Conservation (phyloP, 2,797 vertebrate species). For the Karalla daura region DNA sequence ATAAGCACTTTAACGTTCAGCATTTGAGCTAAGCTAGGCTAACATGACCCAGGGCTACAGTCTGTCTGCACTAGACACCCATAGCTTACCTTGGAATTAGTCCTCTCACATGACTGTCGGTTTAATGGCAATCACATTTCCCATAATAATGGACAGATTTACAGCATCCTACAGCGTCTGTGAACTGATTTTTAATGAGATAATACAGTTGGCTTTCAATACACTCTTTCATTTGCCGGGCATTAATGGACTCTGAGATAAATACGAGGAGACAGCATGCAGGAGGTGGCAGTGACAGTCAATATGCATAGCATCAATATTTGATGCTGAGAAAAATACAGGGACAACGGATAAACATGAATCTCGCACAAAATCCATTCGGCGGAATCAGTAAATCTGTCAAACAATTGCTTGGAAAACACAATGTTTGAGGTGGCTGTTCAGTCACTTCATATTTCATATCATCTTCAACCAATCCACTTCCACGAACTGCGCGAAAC, state of each 20-base stretch:
- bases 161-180: neutral
- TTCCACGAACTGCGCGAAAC: slow-evolving; percentile 5
- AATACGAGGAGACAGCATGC: slow-evolving; percentile 19
- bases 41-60: neutral
- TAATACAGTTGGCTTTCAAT: slow-evolving; percentile 7
- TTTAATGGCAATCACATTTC: neutral
- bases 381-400: slow-evolving; percentile 38
- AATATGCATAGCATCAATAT: slow-evolving; percentile 63
- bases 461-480: slow-evolving; percentile 33
- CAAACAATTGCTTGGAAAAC: slow-evolving; percentile 30
- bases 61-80: neutral
- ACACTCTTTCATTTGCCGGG: slow-evolving; percentile 15
- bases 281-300: slow-evolving; percentile 28
- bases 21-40: neutral
- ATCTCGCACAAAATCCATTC: slow-evolving; percentile 32
- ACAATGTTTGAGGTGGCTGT: slow-evolving; percentile 27
- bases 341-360: slow-evolving; percentile 36
- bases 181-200: neutral
- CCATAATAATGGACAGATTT: neutral
- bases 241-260: slow-evolving; percentile 16
- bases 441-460: slow-evolving; percentile 27
- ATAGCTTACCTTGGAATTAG: neutral
- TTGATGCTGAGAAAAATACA: slow-evolving; percentile 49
- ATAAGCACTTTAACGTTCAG: neutral
- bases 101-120: neutral